Conservation (phyloP, 2,113 vertebrate species). For the Petromus typicus region DNA sequence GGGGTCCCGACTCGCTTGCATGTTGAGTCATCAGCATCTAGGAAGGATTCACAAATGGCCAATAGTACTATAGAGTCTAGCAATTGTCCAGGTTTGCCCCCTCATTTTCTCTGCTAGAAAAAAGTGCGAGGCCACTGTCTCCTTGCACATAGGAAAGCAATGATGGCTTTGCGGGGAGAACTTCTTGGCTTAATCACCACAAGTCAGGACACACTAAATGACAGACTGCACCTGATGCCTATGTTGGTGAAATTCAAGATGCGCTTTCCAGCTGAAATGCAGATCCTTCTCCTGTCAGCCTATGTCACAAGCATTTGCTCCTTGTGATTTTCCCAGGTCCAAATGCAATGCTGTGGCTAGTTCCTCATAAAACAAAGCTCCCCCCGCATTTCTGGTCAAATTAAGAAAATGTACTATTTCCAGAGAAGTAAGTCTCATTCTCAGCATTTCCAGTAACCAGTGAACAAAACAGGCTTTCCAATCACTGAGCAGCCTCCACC, state of each 20-base stretch:
- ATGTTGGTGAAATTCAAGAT: accelerated
- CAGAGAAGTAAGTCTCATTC: neutral
- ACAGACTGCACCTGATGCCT: accelerated
- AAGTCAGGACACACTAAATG: neutral
- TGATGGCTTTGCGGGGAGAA: neutral
- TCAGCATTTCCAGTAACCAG: neutral
- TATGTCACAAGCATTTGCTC: neutral
- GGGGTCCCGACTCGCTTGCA: neutral
- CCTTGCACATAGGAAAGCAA: neutral
- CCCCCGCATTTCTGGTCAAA: neutral
- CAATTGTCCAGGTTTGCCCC: neutral
- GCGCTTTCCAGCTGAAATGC: neutral
- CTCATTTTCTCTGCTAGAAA: neutral
- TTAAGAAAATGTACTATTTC: neutral
- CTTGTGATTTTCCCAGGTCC: neutral
- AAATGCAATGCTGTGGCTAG: accelerated
- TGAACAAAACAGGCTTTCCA: neutral
- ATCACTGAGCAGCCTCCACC: neutral
- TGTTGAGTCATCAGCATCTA: neutral
- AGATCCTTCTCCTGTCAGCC: neutral
- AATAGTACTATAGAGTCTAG: neutral
- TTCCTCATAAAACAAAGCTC: neutral
- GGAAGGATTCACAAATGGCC: neutral
- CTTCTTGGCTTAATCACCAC: neutral
- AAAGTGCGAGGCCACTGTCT: neutral